A percentile compares a stretch with the other conserved stretches of the same genome.
phyloP scores from a whole-genome alignment of 1,140 invertebrate genomes.

The Onthophagus taurus region DNA sequence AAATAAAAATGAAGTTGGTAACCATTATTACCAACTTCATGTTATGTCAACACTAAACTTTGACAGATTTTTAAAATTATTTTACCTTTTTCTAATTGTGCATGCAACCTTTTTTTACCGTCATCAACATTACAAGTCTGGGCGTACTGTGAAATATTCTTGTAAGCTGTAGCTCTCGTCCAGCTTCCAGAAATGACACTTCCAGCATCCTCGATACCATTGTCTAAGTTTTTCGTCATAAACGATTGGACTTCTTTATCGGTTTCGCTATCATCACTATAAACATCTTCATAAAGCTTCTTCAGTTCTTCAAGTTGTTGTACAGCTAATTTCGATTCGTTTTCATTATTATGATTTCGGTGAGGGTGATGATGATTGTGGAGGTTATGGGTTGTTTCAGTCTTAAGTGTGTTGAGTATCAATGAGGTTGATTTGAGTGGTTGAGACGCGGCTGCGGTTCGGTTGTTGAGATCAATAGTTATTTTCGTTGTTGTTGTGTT shows the following conservation, averaged over 20 bases:
- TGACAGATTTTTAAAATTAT: background rate
- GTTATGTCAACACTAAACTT: too few species aligned
- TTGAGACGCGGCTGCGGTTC: background rate
- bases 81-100: conserved; percentile 34
- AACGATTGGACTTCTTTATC: conserved; percentile 40
- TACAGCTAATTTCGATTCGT: conserved; percentile 6
- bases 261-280: conserved; percentile 35
- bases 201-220: conserved; percentile 21
- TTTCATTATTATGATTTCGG: conserved; percentile 1
- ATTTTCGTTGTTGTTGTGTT: conserved; percentile 38
- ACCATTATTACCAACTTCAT: too few species aligned
- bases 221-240: conserved; percentile 25
- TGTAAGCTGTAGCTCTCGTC: conserved; percentile 34
- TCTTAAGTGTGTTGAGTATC: conserved; percentile 33
- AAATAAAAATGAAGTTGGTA: too few species aligned
- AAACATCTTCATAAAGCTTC: conserved; percentile 35
- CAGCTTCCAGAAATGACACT: conserved; percentile 37
- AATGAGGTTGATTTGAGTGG: conserved; percentile 37
- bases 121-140: too few species aligned
- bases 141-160: conserved; percentile 20
- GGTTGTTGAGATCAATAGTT: conserved; percentile 35
- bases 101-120: conserved; percentile 19
- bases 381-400: conserved; percentile 15
- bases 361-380: conserved; percentile 14
- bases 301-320: conserved; percentile 34